These are phyloP conservation scores for Orientallactaga sibirica DNA, from an alignment of 2,797 vertebrate genomes.

Conservation along the genomic window DNA sequence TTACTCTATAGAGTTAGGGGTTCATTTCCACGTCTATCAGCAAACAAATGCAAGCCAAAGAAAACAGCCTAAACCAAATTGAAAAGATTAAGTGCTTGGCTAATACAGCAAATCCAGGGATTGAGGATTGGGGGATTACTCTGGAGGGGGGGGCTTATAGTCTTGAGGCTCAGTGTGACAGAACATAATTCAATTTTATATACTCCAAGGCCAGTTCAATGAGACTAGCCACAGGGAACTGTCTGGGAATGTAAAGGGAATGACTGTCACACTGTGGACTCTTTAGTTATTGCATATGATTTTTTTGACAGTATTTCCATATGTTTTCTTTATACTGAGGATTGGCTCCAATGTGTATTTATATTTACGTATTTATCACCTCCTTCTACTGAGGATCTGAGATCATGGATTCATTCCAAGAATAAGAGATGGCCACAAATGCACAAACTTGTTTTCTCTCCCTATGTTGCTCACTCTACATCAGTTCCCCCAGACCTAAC, in stretches of 20 bases:
- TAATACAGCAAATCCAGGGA: background rate
- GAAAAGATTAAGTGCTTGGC: background rate
- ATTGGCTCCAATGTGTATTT: slow-evolving; percentile 12
- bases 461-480: background rate
- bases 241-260: background rate
- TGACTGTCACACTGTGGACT: slow-evolving; percentile 72
- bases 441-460: background rate
- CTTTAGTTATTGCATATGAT: background rate
- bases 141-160: background rate
- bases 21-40: background rate
- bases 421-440: background rate
- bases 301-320: background rate
- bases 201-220: fast-evolving
- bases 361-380: background rate
- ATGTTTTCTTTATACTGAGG: background rate
- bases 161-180: background rate
- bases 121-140: background rate
- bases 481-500: background rate
- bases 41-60: background rate
- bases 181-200: background rate
- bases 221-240: fast-evolving
- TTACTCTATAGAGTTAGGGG: background rate
- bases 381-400: background rate
- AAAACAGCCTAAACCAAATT: background rate
- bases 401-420: background rate